These are phyloP conservation scores for Leptobrachium leishanense DNA, from an alignment of 2,113 vertebrate genomes.

Conservation along the genomic window DNA sequence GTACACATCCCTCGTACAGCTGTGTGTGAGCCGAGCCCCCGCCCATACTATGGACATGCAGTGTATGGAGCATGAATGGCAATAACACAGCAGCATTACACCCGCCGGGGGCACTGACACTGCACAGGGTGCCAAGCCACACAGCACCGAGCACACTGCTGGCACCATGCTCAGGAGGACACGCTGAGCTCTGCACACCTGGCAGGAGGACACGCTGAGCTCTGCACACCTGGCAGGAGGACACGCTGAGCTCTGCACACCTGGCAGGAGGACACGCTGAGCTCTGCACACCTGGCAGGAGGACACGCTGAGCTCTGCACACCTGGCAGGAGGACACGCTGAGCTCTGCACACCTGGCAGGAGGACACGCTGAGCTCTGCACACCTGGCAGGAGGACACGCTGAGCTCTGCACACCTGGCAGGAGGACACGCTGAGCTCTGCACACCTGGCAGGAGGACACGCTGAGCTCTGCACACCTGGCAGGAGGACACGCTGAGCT, in stretches of 20 bases:
- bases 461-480: not conserved
- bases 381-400: not conserved
- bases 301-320: not conserved
- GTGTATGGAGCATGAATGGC: not conserved
- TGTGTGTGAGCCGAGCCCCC: not conserved
- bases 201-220: not conserved
- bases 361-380: not conserved
- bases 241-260: not conserved
- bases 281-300: not conserved
- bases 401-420: not conserved
- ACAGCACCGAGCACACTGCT: not conserved
- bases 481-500: not conserved
- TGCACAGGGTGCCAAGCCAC: not conserved
- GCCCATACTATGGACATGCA: not conserved
- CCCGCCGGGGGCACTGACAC: not conserved
- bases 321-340: not conserved
- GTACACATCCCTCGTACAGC: not conserved
- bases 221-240: not conserved
- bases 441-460: not conserved
- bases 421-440: not conserved
- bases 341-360: not conserved
- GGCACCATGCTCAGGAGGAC: not conserved
- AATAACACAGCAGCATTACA: not conserved
- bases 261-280: not conserved
- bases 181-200: not conserved